phyloP scores from a whole-genome alignment of 2,888 invertebrate genomes.

The Amitus sp. region DNA sequence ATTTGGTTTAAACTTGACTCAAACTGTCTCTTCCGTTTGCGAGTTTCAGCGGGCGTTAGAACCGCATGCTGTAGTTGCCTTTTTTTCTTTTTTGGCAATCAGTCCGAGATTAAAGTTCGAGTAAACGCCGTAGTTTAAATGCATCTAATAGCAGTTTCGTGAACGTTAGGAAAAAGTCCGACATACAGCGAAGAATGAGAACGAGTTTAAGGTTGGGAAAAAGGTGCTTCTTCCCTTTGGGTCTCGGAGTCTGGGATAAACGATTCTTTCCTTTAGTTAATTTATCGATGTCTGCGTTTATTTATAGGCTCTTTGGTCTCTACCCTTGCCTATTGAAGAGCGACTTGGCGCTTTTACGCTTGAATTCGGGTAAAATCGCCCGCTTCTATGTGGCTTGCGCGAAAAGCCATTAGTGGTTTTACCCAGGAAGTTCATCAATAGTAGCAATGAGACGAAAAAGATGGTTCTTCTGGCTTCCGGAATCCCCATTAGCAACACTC shows the following conservation, averaged over 20 bases:
- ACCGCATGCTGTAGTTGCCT: no score
- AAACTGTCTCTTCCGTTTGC: constrained; percentile 4
- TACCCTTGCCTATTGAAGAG: constrained; percentile 29
- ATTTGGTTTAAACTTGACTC: background rate
- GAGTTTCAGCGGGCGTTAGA: no score
- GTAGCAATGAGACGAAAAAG: constrained; percentile 24
- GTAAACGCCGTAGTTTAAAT: constrained; percentile 25
- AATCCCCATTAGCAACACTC: constrained; percentile 28
- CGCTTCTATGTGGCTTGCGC: constrained; percentile 25
- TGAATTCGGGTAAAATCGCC: constrained; percentile 29
- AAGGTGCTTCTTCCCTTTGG: constrained; percentile 33
- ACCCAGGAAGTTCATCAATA: constrained; percentile 35
- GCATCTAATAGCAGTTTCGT: constrained; percentile 13
- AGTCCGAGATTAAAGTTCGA: constrained; percentile 21
- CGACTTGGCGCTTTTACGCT: constrained; percentile 38
- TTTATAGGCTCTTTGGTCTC: constrained; percentile 41
- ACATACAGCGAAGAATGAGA: constrained; percentile 32
- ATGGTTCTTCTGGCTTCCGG: constrained; percentile 2
- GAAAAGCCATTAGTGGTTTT: constrained; percentile 41
- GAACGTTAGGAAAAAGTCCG: constrained; percentile 28
- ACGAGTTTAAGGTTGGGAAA: constrained; percentile 18
- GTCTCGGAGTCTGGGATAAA: constrained; percentile 21
- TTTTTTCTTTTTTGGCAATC: constrained; percentile 14
- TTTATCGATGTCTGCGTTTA: constrained; percentile 40
- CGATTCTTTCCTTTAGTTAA: constrained; percentile 37